phyloP scores from a whole-genome alignment of 2,113 vertebrate species.

The Grallaria varia region DNA sequence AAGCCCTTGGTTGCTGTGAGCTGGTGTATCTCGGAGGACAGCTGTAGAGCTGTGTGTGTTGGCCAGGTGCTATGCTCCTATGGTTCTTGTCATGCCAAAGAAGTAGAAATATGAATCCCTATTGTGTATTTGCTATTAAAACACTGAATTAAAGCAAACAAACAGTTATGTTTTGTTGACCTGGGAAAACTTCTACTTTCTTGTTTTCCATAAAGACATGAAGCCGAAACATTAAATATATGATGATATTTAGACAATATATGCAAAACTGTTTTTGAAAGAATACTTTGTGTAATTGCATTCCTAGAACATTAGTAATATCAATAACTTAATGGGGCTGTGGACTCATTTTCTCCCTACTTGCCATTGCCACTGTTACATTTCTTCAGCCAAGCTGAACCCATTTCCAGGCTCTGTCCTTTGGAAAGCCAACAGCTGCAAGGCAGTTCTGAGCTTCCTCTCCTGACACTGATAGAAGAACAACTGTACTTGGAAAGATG shows the following conservation, averaged over 20 bases:
- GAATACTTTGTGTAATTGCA: neutral
- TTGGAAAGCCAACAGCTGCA: neutral
- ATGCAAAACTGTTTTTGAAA: neutral
- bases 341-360: neutral
- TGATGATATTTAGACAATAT: neutral
- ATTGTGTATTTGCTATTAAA: neutral
- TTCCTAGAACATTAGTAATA: neutral
- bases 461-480: neutral
- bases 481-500: neutral
- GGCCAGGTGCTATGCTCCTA: neutral
- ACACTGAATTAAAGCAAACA: neutral
- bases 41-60: neutral
- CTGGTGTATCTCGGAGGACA: neutral
- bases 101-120: neutral
- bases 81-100: neutral
- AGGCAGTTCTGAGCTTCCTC: neutral
- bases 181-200: neutral
- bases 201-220: neutral
- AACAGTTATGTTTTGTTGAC: neutral
- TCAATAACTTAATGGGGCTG: neutral
- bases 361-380: neutral
- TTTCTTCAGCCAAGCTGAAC: neutral
- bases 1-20: neutral
- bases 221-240: neutral
- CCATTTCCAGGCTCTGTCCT: neutral